Evolutionary conservation across 2,797 vertebrate genomes (phyloP).

Genomic region (Orestias chungarensis): DNA sequence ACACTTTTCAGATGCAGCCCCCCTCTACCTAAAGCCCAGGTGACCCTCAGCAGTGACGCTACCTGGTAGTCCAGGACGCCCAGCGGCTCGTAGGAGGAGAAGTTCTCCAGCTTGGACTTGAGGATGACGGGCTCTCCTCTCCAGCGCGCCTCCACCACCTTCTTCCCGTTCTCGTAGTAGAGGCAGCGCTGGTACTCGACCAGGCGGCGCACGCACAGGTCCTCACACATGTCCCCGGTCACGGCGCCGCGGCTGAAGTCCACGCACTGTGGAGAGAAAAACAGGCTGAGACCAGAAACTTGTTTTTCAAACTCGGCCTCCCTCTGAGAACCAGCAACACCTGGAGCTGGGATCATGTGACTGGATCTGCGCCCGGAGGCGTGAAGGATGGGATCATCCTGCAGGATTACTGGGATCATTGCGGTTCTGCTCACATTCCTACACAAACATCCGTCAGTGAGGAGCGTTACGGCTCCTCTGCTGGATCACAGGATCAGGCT

Average conservation of each 20-base stretch:
- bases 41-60: too few species aligned
- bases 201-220: slow-evolving; percentile 85
- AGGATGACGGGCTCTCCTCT: slow-evolving; percentile 86
- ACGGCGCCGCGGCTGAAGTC: slow-evolving; percentile 86
- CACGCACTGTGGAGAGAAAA: slow-evolving; percentile 78
- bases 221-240: slow-evolving; percentile 91
- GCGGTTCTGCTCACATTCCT: slow-evolving; percentile 52
- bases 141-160: slow-evolving; percentile 94
- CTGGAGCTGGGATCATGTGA: neutral
- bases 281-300: neutral
- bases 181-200: slow-evolving; percentile 91
- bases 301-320: too few species aligned
- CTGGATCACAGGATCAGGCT: too few species aligned
- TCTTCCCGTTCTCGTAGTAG: slow-evolving; percentile 93
- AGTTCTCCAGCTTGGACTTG: slow-evolving; percentile 93
- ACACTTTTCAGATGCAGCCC: too few species aligned
- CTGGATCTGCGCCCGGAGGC: slow-evolving; percentile 14
- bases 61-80: slow-evolving; percentile 83
- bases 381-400: slow-evolving; percentile 47
- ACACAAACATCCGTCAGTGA: slow-evolving; percentile 54
- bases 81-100: slow-evolving; percentile 88
- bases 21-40: too few species aligned
- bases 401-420: slow-evolving; percentile 62
- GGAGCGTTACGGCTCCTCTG: slow-evolving; percentile 18
- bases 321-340: neutral